Evolutionary conservation across 92 coral and sea anemone species (phyloP).

Genomic region (Galaxea fascicularis): DNA sequence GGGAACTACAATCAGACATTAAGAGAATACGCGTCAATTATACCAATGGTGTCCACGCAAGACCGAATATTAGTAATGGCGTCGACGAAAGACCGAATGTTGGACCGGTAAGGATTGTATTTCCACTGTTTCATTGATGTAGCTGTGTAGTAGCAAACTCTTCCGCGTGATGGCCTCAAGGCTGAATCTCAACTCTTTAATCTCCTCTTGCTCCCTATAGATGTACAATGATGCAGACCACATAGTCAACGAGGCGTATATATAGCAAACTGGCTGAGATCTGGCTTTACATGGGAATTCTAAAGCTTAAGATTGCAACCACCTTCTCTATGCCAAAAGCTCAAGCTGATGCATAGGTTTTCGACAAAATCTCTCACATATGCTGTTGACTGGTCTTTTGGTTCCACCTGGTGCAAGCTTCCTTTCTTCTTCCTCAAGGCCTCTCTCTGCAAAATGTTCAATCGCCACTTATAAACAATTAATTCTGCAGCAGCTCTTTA

Average conservation of each 20-base stretch:
- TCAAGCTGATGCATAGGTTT: neutral
- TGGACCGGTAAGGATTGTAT: too few species aligned
- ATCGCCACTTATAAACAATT: neutral
- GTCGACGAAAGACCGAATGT: too few species aligned
- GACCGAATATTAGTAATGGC: too few species aligned
- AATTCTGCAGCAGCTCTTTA: neutral
- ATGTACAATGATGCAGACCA: neutral
- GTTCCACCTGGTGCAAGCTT: neutral
- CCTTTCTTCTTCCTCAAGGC: neutral
- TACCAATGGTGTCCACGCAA: neutral
- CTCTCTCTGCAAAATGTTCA: neutral
- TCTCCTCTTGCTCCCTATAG: neutral
- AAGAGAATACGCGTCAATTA: neutral
- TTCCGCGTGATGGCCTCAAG: too few species aligned
- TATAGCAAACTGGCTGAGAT: neutral
- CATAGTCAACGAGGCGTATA: neutral
- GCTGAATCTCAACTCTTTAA: too few species aligned
- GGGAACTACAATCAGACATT: neutral
- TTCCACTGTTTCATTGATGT: too few species aligned
- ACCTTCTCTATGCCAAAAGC: neutral
- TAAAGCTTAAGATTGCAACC: neutral
- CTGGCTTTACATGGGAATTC: neutral
- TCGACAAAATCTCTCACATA: neutral
- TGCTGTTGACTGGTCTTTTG: neutral
- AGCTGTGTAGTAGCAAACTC: too few species aligned